Evolutionary conservation across 2,888 invertebrate genomes (phyloP).

Genomic region (Tenthredo livida): DNA sequence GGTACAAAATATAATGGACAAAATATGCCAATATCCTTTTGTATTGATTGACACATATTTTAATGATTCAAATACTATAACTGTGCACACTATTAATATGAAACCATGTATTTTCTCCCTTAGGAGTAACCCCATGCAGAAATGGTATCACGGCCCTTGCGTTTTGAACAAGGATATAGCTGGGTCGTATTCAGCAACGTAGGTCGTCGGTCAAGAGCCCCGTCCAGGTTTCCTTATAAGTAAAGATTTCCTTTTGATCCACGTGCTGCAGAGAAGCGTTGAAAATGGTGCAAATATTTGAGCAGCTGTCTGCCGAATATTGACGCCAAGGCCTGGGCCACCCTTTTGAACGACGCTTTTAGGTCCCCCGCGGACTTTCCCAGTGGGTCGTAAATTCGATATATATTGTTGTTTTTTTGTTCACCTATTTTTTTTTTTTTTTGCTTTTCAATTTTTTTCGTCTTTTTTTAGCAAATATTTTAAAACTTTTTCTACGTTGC

Average conservation of each 20-base stretch:
- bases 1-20: background rate
- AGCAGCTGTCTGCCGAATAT: conserved; percentile 48
- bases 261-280: conserved; percentile 10
- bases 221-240: conserved; percentile 1
- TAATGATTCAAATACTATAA: background rate
- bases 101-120: background rate
- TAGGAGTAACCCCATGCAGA: background rate
- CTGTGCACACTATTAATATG: background rate
- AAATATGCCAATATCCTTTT: background rate
- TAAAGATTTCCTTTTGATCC: conserved; percentile 8
- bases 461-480: conserved; percentile 15
- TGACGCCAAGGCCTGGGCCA: conserved; percentile 12
- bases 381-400: conserved; percentile 33
- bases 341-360: conserved; percentile 43
- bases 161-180: background rate
- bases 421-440: background rate
- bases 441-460: background rate
- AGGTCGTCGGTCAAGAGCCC: background rate
- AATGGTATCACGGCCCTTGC: background rate
- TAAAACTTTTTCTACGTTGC: conserved; percentile 16
- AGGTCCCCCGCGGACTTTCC: conserved; percentile 39
- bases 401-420: background rate
- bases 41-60: background rate
- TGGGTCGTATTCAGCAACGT: background rate
- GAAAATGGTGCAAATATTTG: conserved; percentile 40